Evolutionary conservation across 2,113 vertebrate genomes (phyloP).

Genomic region (Pteruthius melanotis): DNA sequence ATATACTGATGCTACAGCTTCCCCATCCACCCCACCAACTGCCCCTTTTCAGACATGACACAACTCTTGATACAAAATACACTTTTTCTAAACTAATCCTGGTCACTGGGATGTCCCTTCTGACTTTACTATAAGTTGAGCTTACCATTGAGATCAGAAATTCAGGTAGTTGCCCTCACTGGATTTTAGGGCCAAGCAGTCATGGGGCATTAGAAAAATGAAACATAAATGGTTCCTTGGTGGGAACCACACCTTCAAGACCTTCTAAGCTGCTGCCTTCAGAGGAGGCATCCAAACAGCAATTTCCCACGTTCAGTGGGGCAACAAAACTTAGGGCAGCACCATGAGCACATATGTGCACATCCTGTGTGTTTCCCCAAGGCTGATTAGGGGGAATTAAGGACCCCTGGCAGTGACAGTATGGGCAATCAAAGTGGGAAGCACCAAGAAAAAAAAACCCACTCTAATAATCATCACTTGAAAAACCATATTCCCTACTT

Average conservation of each 20-base stretch:
- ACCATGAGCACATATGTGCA: neutral
- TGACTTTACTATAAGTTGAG: neutral
- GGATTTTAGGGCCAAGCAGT: neutral
- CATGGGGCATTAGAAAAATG: neutral
- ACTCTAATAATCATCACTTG: neutral
- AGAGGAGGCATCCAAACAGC: neutral
- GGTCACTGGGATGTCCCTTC: neutral
- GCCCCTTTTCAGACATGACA: neutral
- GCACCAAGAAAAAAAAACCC: neutral
- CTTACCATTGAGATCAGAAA: neutral
- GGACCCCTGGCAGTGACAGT: fast-evolving
- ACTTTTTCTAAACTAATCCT: neutral
- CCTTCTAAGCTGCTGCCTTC: neutral
- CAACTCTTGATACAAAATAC: neutral
- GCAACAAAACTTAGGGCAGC: neutral
- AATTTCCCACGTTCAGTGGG: neutral
- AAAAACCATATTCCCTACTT: neutral
- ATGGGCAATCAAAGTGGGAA: neutral
- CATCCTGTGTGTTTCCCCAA: neutral
- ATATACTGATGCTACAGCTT: neutral
- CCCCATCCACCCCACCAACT: neutral
- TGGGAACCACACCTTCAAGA: neutral
- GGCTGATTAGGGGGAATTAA: neutral
- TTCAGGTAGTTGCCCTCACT: neutral
- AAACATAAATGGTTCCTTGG: neutral